Conservation (phyloP, 30 jellyfish, hydroid and myxozoan species). For the Aurelia sp. region DNA sequence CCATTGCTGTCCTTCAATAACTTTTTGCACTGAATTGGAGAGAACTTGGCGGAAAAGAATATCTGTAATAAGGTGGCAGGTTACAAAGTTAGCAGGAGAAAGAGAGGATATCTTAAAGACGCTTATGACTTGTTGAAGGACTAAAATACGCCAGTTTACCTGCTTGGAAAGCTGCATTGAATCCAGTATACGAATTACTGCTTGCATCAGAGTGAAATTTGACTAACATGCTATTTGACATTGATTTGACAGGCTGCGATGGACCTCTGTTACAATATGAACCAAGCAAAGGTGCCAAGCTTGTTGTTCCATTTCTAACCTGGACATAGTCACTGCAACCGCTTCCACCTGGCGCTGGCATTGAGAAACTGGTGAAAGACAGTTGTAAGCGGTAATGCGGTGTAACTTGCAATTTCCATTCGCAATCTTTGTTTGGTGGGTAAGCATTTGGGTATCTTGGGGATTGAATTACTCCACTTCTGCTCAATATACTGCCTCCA, state of each 20-base stretch:
- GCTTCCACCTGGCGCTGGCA: conserved; percentile 64
- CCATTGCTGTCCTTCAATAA: too few species aligned
- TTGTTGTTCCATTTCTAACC: conserved; percentile 57
- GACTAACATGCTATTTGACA: conserved; percentile 44
- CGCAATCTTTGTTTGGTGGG: conserved; percentile 79
- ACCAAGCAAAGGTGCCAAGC: conserved; percentile 35
- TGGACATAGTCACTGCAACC: conserved; percentile 84
- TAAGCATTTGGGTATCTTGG: conserved; percentile 86
- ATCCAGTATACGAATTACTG: conserved; percentile 51
- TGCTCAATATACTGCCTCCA: conserved; percentile 81
- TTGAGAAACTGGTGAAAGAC: conserved; percentile 47
- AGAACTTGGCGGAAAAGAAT: too few species aligned
- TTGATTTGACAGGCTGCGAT: conserved; percentile 14
- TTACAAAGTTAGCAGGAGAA: neutral
- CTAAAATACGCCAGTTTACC: conserved; percentile 6
- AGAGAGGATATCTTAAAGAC: neutral
- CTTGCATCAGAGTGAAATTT: conserved; percentile 74
- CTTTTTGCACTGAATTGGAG: too few species aligned
- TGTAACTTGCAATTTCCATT: conserved; percentile 62
- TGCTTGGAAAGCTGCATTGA: conserved; percentile 55
- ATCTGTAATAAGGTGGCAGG: too few species aligned
- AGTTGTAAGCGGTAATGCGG: conserved; percentile 72
- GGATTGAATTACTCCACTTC: conserved; percentile 66
- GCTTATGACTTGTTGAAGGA: neutral
- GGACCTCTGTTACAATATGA: conserved; percentile 56